Percentiles rank a stretch among this genome's conserved stretches.
Evolutionary conservation across 1,140 invertebrate species (phyloP).

Genomic region (Scaptodrosophila lebanonensis): DNA sequence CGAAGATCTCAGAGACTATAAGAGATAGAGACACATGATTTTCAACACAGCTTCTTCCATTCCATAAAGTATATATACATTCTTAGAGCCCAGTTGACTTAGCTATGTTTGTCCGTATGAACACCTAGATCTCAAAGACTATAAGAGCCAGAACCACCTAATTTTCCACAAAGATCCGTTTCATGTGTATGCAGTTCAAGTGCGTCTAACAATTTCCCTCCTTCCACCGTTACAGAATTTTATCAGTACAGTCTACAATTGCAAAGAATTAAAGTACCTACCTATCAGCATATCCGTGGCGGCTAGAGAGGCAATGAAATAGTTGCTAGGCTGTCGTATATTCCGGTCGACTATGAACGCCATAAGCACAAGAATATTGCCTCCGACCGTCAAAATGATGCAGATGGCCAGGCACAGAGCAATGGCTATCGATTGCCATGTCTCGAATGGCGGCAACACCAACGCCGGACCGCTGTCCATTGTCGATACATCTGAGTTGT

Average conservation of each 20-base stretch:
- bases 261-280: conserved; percentile 70
- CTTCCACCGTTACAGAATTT: too few relatives aligned
- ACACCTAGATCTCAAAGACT: too few relatives aligned
- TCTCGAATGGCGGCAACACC: conserved; percentile 88
- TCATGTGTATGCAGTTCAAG: too few relatives aligned
- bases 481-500: conserved; percentile 24
- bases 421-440: conserved; percentile 95
- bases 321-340: conserved; percentile 99
- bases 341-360: conserved; percentile 98
- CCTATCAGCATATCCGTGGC: conserved; percentile 99
- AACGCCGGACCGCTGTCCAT: conserved; percentile 77
- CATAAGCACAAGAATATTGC: conserved; percentile 97
- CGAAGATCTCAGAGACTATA: too few relatives aligned
- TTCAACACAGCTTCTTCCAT: neutral
- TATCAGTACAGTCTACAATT: too few relatives aligned
- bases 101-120: too few relatives aligned
- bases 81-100: too few relatives aligned
- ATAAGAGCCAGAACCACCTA: too few relatives aligned
- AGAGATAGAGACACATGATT: too few relatives aligned
- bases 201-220: too few relatives aligned
- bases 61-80: too few relatives aligned
- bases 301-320: conserved; percentile 98
- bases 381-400: conserved; percentile 94
- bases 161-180: too few relatives aligned
- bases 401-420: conserved; percentile 92